Evolutionary conservation across 2,113 vertebrate genomes (phyloP).

Genomic region (Aythya baeri): DNA sequence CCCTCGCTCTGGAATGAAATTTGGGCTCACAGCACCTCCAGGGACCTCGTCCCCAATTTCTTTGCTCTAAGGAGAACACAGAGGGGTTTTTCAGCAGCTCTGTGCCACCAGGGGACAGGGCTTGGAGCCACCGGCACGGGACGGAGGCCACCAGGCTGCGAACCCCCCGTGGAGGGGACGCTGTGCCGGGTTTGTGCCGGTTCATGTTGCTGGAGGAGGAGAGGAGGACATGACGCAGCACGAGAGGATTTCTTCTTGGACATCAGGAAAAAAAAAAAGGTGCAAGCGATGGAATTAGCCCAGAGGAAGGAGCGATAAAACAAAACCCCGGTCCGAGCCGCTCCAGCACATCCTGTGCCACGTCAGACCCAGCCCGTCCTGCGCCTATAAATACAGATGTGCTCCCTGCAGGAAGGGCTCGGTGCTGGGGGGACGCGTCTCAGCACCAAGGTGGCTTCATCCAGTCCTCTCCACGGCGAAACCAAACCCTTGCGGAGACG

Average conservation of each 20-base stretch:
- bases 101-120: not conserved
- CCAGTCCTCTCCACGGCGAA: not conserved
- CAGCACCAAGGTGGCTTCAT: not conserved
- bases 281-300: not conserved
- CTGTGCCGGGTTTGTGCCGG: no score
- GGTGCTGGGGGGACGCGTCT: not conserved
- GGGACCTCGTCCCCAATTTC: not conserved
- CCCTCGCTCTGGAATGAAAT: not conserved
- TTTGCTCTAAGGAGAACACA: not conserved
- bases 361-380: not conserved
- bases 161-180: not conserved
- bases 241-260: not conserved
- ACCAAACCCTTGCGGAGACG: not conserved
- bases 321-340: not conserved
- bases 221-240: accelerated
- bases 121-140: not conserved
- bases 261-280: not conserved
- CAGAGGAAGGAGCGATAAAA: not conserved
- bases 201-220: not conserved
- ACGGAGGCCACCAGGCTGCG: not conserved
- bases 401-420: not conserved
- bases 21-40: no score
- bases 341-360: not conserved
- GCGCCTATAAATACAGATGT: not conserved
- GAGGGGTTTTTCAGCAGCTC: not conserved